Base-by-base conservation (phyloP, 1,140 invertebrate genomes). In the Neodiprion fabricii region DNA sequence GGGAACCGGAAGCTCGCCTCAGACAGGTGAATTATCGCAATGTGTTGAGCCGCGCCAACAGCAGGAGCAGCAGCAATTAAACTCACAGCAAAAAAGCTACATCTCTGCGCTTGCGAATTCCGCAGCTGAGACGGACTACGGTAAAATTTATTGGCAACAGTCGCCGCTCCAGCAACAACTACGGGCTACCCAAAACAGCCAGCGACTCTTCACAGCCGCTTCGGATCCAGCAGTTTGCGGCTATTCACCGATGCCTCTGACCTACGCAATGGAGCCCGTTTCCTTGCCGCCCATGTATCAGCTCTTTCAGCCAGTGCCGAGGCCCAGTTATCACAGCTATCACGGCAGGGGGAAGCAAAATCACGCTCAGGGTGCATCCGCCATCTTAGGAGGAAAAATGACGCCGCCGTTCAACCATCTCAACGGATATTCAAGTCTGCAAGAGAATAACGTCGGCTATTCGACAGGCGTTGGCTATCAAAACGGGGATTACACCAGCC, bases 191-290 rank as follows among this genome's bases (percentile, higher is more conserved):
- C 81, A 84, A 70, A 87, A 86, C 49, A 85, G 85, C 14, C 89
- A 89, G 68, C 80, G 88, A 23, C 78, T 91, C 9, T 89, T 90
- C 75, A 84, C 90, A 14, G 84, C 89, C 3, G 86, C 88, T 76
- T 88, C 89, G 0, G 89, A 90, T 75, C 87, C 89, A 7, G 86
- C 88, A 67, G 86, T 89, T 14, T 89, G 88, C 67, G 88, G 88
- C 72, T 91, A 91, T 77, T 87, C 89, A 0, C 78, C 85, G 4
- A 84, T 89, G 75, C 88, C 89, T 10, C 80, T 90, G 69, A 85
- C 88, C 7, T 89, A 88, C 40, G 73, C 88, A 0, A 85, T 89
- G 83, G 90, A 91, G 75, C 89, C 90, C 0, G 85, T 91, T 78
- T 91, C 90, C 9, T 79, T 91, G 70, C 89, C 90, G 2, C 74